Conservation (phyloP, 92 coral and sea anemone species). For the Pocillopora grandis region DNA sequence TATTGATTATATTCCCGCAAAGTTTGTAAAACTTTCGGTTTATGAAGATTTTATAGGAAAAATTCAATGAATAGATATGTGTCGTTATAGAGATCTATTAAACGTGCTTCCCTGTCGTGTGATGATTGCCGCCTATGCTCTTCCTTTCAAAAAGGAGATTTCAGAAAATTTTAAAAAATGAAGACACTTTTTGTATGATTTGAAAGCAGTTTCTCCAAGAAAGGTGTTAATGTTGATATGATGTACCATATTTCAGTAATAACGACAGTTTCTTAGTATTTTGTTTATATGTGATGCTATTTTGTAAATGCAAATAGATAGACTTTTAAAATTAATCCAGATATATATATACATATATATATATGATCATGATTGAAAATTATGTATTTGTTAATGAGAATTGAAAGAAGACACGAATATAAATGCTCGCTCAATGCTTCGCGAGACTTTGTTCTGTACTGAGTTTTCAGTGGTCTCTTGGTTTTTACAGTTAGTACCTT, state of each 20-base stretch:
- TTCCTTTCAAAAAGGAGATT: constrained; percentile 92
- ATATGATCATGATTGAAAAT: constrained; percentile 82
- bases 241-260: constrained; percentile 87
- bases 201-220: constrained; percentile 51
- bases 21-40: constrained; percentile 54
- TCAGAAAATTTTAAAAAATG: constrained; percentile 27
- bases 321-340: constrained; percentile 86
- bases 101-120: constrained; percentile 21
- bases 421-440: constrained; percentile 37
- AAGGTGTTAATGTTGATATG: constrained; percentile 74
- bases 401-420: constrained; percentile 54
- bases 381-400: constrained; percentile 71
- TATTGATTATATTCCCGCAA: constrained; percentile 47
- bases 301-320: constrained; percentile 95
- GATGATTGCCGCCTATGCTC: constrained; percentile 33
- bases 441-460: constrained; percentile 15
- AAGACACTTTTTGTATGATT: constrained; percentile 80
- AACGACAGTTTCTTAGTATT: constrained; percentile 86
- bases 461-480: background rate
- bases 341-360: constrained; percentile 56
- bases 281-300: constrained; percentile 91
- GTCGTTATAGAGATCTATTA: constrained; percentile 17
- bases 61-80: constrained; percentile 40
- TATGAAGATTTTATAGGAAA: constrained; percentile 43
- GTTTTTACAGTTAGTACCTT: background rate